Evolutionary conservation across 2,888 invertebrate genomes (phyloP).

Genomic region (Volucella bombylans): DNA sequence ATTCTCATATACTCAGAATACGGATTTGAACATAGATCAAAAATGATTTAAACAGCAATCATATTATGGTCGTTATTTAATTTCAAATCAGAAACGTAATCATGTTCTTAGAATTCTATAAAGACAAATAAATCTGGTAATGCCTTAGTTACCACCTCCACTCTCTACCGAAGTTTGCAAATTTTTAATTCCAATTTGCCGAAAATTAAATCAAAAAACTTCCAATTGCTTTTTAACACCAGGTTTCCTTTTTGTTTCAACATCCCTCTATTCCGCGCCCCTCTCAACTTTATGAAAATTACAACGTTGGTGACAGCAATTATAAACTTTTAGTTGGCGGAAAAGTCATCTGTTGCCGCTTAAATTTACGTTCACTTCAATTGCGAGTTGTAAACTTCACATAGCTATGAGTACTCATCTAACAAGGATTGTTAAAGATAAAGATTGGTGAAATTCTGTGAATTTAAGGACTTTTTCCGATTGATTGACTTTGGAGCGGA

Average conservation of each 20-base stretch:
- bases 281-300: neutral
- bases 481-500: constrained; percentile 36
- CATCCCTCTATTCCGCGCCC: neutral
- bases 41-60: too few species aligned
- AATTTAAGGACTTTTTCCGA: constrained; percentile 5
- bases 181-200: constrained; percentile 7
- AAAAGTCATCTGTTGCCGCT: constrained; percentile 51
- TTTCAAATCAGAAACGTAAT: too few species aligned
- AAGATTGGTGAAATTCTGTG: neutral
- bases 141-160: too few species aligned
- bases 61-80: too few species aligned
- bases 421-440: neutral
- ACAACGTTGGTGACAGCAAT: neutral
- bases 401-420: neutral
- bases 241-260: constrained; percentile 8
- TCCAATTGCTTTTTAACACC: neutral
- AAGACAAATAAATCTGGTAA: too few species aligned
- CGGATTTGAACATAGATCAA: too few species aligned
- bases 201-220: constrained; percentile 32
- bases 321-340: neutral
- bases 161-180: neutral
- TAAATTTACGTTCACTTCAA: constrained; percentile 36
- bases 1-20: too few species aligned
- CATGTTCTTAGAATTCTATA: too few species aligned
- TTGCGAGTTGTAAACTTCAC: constrained; percentile 21